Evolutionary conservation across 1,140 invertebrate genomes (phyloP).

Genomic region (Cydia amplana): DNA sequence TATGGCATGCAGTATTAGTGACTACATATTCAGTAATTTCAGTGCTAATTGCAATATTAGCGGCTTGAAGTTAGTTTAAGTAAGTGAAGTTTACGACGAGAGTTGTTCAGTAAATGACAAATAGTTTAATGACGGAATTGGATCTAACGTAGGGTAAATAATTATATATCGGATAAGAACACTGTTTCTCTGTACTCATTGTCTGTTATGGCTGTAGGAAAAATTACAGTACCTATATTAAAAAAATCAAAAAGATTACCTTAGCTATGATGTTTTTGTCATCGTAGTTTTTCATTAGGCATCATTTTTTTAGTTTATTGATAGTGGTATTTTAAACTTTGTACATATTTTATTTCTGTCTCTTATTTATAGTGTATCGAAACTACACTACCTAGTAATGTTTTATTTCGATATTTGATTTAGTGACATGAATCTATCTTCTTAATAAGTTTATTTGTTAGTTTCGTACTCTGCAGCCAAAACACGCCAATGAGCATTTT

Average conservation of each 20-base stretch:
- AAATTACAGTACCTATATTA: background rate
- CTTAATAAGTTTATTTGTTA: background rate
- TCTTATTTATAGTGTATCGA: no score
- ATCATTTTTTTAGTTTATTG: no score
- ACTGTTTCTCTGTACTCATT: background rate
- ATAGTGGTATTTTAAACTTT: no score
- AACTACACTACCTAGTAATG: no score
- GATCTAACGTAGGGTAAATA: conserved; percentile 20
- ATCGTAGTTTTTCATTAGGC: no score
- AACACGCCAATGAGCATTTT: background rate
- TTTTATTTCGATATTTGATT: no score
- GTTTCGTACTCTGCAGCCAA: background rate
- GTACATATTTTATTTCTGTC: no score
- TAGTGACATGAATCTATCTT: background rate
- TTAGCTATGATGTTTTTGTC: background rate
- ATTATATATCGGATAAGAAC: background rate
- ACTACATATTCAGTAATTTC: background rate
- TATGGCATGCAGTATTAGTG: no score
- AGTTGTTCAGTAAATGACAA: conserved; percentile 34
- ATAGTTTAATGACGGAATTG: conserved; percentile 23
- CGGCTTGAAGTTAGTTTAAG: background rate
- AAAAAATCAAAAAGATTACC: no score
- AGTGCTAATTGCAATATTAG: conserved; percentile 7
- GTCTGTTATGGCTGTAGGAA: conserved; percentile 12
- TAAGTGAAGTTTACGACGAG: conserved; percentile 6